Evolutionary conservation across 2,113 vertebrate species (phyloP).

Genomic region (Puffinus mauretanicus): DNA sequence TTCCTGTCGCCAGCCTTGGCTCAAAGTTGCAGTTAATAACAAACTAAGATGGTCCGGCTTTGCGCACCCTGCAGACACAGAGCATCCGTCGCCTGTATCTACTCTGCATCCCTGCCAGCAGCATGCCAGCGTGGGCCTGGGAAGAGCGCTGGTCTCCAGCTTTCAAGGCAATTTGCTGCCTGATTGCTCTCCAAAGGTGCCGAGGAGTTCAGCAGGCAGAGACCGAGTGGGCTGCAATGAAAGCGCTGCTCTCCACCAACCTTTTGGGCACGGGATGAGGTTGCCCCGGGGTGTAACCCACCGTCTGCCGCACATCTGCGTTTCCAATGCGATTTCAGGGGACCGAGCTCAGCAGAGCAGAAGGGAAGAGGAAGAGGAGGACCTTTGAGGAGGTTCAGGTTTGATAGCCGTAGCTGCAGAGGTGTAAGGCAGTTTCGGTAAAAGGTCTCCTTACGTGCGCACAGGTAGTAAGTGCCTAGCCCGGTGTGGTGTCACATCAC

Average conservation of each 20-base stretch:
- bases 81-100: background rate
- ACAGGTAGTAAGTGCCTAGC: background rate
- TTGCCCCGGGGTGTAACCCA: background rate
- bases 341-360: background rate
- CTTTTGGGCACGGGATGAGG: background rate
- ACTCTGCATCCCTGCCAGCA: background rate
- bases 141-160: background rate
- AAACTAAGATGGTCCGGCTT: background rate
- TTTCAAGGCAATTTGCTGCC: background rate
- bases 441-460: background rate
- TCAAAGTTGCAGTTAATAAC: background rate
- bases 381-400: background rate
- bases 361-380: background rate
- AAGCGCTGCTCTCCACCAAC: background rate
- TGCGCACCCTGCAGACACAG: background rate
- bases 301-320: fast-evolving
- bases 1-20: background rate
- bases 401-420: background rate
- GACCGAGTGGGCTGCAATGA: fast-evolving
- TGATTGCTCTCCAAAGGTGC: background rate
- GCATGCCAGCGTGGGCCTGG: background rate
- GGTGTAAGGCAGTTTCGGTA: background rate
- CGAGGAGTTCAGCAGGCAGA: background rate
- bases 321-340: background rate
- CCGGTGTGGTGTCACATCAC: too few relatives aligned